Evolutionary conservation across 2,888 invertebrate genomes (phyloP).

Genomic region (Melieria crassipennis): DNA sequence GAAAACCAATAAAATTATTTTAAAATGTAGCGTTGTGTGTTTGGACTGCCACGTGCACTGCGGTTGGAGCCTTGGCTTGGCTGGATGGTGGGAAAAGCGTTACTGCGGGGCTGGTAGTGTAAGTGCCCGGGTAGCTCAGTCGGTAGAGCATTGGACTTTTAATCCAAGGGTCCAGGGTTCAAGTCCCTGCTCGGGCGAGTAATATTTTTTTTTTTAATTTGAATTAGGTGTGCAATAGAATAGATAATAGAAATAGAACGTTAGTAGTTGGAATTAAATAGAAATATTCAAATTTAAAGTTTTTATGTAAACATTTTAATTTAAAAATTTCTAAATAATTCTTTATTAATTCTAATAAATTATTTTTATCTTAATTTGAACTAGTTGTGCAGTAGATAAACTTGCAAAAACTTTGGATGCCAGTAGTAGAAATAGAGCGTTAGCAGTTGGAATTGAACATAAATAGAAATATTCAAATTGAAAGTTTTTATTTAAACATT

Average conservation of each 20-base stretch:
- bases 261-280: conserved; percentile 5
- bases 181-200: conserved; percentile 65
- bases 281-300: not conserved
- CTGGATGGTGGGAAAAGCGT: too few relatives aligned
- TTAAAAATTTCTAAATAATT: too few relatives aligned
- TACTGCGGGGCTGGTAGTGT: fast-evolving
- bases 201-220: conserved; percentile 32
- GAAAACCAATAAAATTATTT: conserved; percentile 41
- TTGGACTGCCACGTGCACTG: not conserved
- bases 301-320: conserved; percentile 4
- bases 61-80: too few relatives aligned
- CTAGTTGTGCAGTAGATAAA: too few relatives aligned
- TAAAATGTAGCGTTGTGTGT: conserved; percentile 3
- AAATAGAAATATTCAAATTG: conserved; percentile 6
- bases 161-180: conserved; percentile 67
- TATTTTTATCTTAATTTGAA: not conserved
- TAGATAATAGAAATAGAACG: conserved; percentile 1
- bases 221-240: too few relatives aligned
- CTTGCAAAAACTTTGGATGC: too few relatives aligned
- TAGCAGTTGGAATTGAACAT: too few relatives aligned
- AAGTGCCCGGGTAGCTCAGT: conserved; percentile 66
- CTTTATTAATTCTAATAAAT: too few relatives aligned
- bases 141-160: conserved; percentile 67
- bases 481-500: conserved; percentile 8
- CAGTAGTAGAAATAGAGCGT: too few relatives aligned